Base-by-base conservation (phyloP, 2,797 vertebrate genomes). In the Rhinogobio ventralis region DNA sequence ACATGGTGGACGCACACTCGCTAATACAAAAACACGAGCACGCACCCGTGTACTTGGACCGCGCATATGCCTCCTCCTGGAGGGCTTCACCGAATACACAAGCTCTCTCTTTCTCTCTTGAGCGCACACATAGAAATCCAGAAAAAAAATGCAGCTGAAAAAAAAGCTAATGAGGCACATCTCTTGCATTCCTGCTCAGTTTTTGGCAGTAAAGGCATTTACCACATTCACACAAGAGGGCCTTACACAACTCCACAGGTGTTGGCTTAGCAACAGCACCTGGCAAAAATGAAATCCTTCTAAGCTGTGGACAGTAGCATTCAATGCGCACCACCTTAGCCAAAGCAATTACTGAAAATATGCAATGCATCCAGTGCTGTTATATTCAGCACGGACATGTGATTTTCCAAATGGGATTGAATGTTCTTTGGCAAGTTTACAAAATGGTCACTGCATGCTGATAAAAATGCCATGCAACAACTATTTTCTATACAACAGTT, bases 161-260 rank as follows among this genome's bases (percentile, higher is more conserved):
- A 77, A 73, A 94, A 91, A 90, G 92, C 93, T 94, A 94, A 90
- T 91, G 87, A 92, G 94, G 91, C 94, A 92, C 89, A 94, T 93
- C 82, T 69, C 79, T 84, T 76, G 28, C 62, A 81, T 82, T 75
- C 20, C 57, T 62, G 46, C 73, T 86, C 20, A 23, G 51, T 82
- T 81, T 83, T 81, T 87, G 77, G 51, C 81, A 84, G 53, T 39
- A 20, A 71, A 36, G 30, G 9, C 39, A 74, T 83, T 81, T 72
- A 74, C 76, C 64, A 51, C 74, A 69, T 79, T 68, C 51, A 30
- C 20, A 88, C 79, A 67, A 85, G 51, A 64, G 53, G 68, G 62
- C 67, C 51, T 69, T 82, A 72, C 88, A 84, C 79, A 80, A 73
- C 7, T 74, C 49, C 69, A 82, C 87, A 89, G 87, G 90, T 93